Conservation (phyloP, 2,888 invertebrate genomes). For the Callinectes sapidus region DNA sequence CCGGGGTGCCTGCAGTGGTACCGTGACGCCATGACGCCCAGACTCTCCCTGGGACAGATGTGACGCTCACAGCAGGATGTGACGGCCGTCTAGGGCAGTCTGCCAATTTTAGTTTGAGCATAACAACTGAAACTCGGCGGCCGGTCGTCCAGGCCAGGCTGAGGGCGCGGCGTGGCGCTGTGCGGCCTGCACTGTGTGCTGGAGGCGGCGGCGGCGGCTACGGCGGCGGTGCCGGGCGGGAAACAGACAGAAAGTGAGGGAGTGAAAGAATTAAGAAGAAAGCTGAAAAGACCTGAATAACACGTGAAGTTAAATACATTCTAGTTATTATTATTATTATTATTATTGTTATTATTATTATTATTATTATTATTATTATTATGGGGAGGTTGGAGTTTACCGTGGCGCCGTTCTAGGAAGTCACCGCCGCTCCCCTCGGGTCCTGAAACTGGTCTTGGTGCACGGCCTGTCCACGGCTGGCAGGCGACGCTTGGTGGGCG, state of each 20-base stretch:
- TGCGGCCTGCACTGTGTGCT: neutral
- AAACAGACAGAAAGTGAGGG: neutral
- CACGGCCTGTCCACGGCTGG: neutral
- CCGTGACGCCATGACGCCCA: neutral
- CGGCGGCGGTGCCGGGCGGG: neutral
- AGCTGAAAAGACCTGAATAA: neutral
- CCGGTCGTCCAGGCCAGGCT: neutral
- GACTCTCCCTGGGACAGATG: neutral
- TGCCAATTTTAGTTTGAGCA: neutral
- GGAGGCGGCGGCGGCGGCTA: neutral
- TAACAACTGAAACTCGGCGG: neutral
- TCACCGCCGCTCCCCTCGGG: neutral
- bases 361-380: slow-evolving; percentile 1
- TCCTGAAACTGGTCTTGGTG: slow-evolving; percentile 3
- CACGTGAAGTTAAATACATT: neutral
- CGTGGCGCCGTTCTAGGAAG: neutral
- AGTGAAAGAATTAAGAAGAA: neutral
- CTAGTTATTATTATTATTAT: neutral
- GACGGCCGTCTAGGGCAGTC: neutral
- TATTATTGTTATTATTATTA: slow-evolving; percentile 12
- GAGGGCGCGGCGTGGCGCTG: neutral
- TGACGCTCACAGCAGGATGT: neutral
- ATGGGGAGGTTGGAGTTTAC: neutral
- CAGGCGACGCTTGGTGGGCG: neutral
- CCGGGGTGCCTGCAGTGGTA: neutral